These are phyloP conservation scores for Spatulosminthurus flaviceps DNA, from an alignment of 2,888 invertebrate genomes.

Conservation along the genomic window DNA sequence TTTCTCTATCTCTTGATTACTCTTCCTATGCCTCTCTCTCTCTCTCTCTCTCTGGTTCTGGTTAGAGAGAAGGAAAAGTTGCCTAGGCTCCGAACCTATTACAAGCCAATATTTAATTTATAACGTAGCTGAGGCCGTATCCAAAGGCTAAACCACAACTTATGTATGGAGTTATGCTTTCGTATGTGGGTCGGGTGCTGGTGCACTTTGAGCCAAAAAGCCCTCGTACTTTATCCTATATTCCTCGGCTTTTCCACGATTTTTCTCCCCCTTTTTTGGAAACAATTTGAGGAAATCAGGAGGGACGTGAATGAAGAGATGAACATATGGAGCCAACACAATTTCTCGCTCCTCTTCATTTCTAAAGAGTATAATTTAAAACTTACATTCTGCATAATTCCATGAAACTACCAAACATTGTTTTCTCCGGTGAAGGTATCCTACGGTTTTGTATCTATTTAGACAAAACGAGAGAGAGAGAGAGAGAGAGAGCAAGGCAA, in stretches of 20 bases:
- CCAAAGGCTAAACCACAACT: background rate
- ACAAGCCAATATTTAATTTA: constrained; percentile 17
- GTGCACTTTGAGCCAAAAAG: background rate
- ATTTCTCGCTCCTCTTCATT: no score
- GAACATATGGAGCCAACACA: no score
- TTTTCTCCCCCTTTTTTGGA: no score
- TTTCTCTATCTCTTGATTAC: background rate
- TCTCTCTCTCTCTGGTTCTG: background rate
- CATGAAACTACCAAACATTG: no score
- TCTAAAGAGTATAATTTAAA: no score
- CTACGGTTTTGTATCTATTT: no score
- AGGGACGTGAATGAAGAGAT: no score
- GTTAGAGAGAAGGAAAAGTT: background rate
- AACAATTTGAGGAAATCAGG: no score
- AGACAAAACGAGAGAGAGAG: no score
- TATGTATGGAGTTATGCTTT: background rate
- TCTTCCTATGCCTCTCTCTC: background rate
- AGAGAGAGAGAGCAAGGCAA: no score
- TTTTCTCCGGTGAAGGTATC: no score
- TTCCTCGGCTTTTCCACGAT: background rate
- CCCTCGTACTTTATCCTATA: background rate
- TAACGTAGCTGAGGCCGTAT: background rate
- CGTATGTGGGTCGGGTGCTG: background rate
- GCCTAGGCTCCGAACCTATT: background rate
- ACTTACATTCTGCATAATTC: no score